Conservation (phyloP, 2,888 invertebrate genomes). For the Endotricha flammealis region DNA sequence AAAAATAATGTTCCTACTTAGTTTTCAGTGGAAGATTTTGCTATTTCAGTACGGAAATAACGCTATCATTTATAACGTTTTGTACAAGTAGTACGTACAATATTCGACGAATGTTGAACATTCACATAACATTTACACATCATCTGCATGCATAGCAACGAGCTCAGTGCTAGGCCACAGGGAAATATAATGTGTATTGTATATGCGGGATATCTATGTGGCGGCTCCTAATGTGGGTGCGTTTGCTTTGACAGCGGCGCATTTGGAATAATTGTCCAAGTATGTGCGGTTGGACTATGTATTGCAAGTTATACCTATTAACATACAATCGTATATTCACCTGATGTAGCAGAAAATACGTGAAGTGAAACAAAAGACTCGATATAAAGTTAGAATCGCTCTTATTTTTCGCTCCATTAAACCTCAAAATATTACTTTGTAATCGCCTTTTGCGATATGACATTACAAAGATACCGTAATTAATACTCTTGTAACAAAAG, state of each 20-base stretch:
- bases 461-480: too few species aligned
- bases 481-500: too few species aligned
- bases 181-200: slow-evolving; percentile 21
- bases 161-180: slow-evolving; percentile 20
- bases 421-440: too few species aligned
- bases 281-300: slow-evolving; percentile 3
- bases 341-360: too few species aligned
- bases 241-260: slow-evolving; percentile 10
- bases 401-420: too few species aligned
- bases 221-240: slow-evolving; percentile 7
- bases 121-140: slow-evolving; percentile 21
- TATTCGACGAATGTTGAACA: slow-evolving; percentile 8
- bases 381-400: too few species aligned
- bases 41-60: slow-evolving; percentile 12
- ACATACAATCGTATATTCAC: too few species aligned
- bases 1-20: too few species aligned
- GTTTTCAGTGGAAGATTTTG: too few species aligned
- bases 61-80: slow-evolving; percentile 11
- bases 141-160: slow-evolving; percentile 20
- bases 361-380: too few species aligned
- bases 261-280: slow-evolving; percentile 10
- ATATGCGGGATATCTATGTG: slow-evolving; percentile 3
- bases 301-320: neutral
- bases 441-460: too few species aligned
- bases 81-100: neutral